These are phyloP conservation scores for Tetragnatha montana DNA, from an alignment of 2,888 invertebrate species.

Conservation along the genomic window DNA sequence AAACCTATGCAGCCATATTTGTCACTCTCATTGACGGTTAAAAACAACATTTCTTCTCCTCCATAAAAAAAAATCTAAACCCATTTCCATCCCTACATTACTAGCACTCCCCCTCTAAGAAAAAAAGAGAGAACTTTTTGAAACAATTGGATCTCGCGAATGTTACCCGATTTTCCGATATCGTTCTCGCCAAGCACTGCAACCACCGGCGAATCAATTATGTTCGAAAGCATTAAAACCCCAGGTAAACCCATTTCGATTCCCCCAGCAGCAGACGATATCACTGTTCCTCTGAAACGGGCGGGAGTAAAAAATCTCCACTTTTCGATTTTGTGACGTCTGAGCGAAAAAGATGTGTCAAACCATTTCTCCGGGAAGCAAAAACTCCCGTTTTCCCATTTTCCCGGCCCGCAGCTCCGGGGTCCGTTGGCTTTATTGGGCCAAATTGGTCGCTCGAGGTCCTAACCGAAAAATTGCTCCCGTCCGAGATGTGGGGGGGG, in stretches of 20 bases:
- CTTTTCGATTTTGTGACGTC: constrained; percentile 61
- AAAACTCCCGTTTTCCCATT: constrained; percentile 46
- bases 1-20: too few species aligned
- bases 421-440: constrained; percentile 59
- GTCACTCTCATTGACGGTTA: not conserved
- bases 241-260: constrained; percentile 2
- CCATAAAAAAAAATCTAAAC: not conserved
- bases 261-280: not conserved
- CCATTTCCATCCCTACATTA: not conserved
- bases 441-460: constrained; percentile 65
- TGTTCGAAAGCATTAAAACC: constrained; percentile 43
- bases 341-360: constrained; percentile 60
- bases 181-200: not conserved
- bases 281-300: constrained; percentile 15
- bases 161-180: constrained; percentile 33
- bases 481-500: constrained; percentile 32
- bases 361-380: constrained; percentile 6
- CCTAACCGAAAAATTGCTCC: constrained; percentile 59
- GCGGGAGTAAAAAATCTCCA: constrained; percentile 21
- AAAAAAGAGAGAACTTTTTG: constrained; percentile 3
- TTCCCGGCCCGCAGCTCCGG: constrained; percentile 30
- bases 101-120: not conserved
- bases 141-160: constrained; percentile 32
- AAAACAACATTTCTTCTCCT: not conserved
- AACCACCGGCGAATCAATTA: constrained; percentile 25